Conservation (phyloP, 92 coral and sea anemone species). For the Epizoanthus fatuus region DNA sequence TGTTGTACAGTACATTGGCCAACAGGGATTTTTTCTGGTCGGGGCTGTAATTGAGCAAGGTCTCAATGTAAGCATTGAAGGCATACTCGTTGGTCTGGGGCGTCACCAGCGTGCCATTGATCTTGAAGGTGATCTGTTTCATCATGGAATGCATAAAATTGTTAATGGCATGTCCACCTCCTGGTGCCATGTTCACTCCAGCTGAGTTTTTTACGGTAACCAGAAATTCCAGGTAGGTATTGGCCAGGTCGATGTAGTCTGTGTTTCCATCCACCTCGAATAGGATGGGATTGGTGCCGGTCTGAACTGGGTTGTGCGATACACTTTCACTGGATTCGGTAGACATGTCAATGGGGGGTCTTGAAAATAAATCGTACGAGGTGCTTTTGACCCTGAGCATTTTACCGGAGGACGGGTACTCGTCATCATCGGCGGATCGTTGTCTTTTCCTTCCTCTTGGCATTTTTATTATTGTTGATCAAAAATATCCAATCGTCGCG, state of each 20-base stretch:
- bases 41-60: slow-evolving; percentile 25
- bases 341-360: too few relatives aligned
- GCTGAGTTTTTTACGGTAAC: slow-evolving; percentile 15
- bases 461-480: too few relatives aligned
- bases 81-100: slow-evolving; percentile 49
- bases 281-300: slow-evolving; percentile 50
- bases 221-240: slow-evolving; percentile 24
- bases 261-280: slow-evolving; percentile 23
- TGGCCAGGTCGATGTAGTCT: slow-evolving; percentile 49
- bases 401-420: too few relatives aligned
- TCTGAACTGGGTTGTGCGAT: neutral
- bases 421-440: too few relatives aligned
- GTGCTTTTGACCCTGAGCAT: too few relatives aligned
- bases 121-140: slow-evolving; percentile 47
- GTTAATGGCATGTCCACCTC: slow-evolving; percentile 12
- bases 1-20: slow-evolving; percentile 35
- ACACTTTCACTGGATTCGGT: too few relatives aligned
- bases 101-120: slow-evolving; percentile 47
- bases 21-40: slow-evolving; percentile 30
- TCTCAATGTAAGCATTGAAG: slow-evolving; percentile 34
- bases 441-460: too few relatives aligned
- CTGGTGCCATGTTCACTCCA: neutral
- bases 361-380: too few relatives aligned
- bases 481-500: too few relatives aligned
- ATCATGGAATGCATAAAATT: slow-evolving; percentile 45